Evolutionary conservation across 2,113 vertebrate genomes (phyloP).

Genomic region (Phocoena phocoena): DNA sequence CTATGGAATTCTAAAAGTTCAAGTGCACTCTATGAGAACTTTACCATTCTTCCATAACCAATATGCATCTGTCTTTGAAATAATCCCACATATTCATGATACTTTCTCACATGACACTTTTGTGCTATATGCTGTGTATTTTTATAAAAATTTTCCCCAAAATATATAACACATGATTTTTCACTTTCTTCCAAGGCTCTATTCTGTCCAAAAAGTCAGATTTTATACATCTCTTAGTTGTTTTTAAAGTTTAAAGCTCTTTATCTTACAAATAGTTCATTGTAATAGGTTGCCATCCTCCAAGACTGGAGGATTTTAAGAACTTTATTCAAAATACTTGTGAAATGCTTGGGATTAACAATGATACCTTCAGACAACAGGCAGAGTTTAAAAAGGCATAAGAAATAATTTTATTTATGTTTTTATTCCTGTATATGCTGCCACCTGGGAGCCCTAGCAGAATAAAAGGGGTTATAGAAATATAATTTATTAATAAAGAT

Average conservation of each 20-base stretch:
- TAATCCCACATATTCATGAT: constrained; percentile 71
- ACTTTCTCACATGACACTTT: constrained; percentile 21
- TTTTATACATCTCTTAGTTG: background rate
- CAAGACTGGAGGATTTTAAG: background rate
- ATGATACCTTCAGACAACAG: constrained; percentile 46
- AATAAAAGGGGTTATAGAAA: constrained; percentile 19
- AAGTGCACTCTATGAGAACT: constrained; percentile 61
- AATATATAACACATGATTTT: background rate
- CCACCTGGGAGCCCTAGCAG: background rate
- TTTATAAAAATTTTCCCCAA: background rate
- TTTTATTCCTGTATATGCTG: constrained; percentile 54
- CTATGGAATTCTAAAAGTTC: constrained; percentile 76
- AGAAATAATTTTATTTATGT: constrained; percentile 44
- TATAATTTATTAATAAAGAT: constrained; percentile 73
- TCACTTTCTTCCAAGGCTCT: background rate
- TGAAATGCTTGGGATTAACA: constrained; percentile 55
- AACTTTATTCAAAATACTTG: constrained; percentile 39
- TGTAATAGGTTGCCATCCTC: background rate
- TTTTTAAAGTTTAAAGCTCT: constrained; percentile 57
- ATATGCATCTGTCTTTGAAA: constrained; percentile 61
- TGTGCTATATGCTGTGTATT: background rate
- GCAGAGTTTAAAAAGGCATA: constrained; percentile 3
- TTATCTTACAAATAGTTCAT: constrained; percentile 49
- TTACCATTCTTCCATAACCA: constrained; percentile 56
- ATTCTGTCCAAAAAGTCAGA: background rate